Evolutionary conservation across 2,888 invertebrate species (phyloP).

Genomic region (Thelaira solivaga): DNA sequence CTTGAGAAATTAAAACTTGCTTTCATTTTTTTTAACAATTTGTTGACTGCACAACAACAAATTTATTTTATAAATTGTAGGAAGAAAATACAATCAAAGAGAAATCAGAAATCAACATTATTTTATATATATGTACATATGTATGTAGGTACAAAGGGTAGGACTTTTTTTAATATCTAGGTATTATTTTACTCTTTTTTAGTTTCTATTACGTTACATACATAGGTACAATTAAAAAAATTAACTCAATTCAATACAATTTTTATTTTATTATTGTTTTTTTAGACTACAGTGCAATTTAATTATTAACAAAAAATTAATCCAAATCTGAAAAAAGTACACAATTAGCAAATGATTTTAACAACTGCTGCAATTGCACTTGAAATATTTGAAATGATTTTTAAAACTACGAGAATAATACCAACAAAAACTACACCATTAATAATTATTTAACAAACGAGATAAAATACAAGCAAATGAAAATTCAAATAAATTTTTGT

Average conservation of each 20-base stretch:
- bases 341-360: slow-evolving; percentile 47
- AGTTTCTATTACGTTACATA: not conserved
- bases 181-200: too few relatives aligned
- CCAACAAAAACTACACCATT: slow-evolving; percentile 10
- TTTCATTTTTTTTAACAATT: too few relatives aligned
- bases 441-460: slow-evolving; percentile 22
- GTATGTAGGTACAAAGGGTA: too few relatives aligned
- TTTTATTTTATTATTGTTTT: not conserved
- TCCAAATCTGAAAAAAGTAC: slow-evolving; percentile 26
- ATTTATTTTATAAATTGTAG: too few relatives aligned
- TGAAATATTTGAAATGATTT: slow-evolving; percentile 53
- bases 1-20: too few relatives aligned
- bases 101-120: too few relatives aligned
- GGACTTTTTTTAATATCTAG: too few relatives aligned
- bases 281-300: slow-evolving; percentile 49
- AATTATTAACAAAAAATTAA: not conserved
- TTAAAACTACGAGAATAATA: slow-evolving; percentile 26
- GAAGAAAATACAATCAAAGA: too few relatives aligned
- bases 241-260: not conserved
- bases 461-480: slow-evolving; percentile 24
- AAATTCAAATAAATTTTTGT: slow-evolving; percentile 35
- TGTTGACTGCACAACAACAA: too few relatives aligned
- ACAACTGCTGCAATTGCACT: slow-evolving; percentile 25
- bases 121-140: too few relatives aligned
- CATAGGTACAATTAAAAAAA: too few relatives aligned